phyloP scores from a whole-genome alignment of 2,888 invertebrate species.

The Rugalucina vietnamica region DNA sequence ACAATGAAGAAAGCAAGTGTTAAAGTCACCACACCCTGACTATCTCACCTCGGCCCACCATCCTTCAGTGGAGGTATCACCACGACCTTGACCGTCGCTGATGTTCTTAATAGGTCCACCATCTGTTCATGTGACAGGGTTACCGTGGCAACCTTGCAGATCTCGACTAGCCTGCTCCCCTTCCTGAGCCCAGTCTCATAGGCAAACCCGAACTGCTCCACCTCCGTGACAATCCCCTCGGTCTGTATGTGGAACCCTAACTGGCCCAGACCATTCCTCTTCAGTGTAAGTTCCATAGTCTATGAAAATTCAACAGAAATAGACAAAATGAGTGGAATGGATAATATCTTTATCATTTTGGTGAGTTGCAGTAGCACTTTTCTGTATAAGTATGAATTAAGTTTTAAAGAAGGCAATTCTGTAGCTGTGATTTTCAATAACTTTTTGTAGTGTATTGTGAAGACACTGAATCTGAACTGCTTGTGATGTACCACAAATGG shows the following conservation, averaged over 20 bases:
- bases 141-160: conserved; percentile 94
- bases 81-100: conserved; percentile 93
- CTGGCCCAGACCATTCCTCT: conserved; percentile 92
- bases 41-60: conserved; percentile 86
- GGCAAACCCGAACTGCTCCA: conserved; percentile 88
- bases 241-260: conserved; percentile 93
- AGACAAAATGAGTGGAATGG: no score
- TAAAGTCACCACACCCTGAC: background rate
- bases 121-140: conserved; percentile 96
- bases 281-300: conserved; percentile 91
- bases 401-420: no score
- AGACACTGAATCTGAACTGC: no score
- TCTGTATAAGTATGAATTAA: no score
- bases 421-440: no score
- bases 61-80: conserved; percentile 91
- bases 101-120: conserved; percentile 95
- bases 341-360: no score
- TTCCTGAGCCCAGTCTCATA: conserved; percentile 92
- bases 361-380: no score
- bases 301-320: no score
- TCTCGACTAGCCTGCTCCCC: conserved; percentile 95
- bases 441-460: no score
- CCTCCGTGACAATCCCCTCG: conserved; percentile 96
- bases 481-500: no score
- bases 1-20: background rate